Evolutionary conservation across 2,888 invertebrate species (phyloP), one percentile per base, ranked within the genome.

Genomic region (Fragum fragum): DNA sequence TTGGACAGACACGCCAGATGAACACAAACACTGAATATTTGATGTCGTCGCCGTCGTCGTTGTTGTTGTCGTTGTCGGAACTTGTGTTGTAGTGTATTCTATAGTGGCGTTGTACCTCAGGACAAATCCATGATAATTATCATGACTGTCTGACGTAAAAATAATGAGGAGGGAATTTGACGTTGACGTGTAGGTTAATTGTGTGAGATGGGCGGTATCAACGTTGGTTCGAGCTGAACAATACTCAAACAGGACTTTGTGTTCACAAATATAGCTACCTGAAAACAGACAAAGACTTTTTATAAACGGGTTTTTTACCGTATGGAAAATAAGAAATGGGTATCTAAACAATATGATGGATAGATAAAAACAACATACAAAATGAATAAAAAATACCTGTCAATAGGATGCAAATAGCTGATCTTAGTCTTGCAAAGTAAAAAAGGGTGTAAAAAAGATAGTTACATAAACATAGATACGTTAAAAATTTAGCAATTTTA

Each of bases 181-280:
- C 11, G 76, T 47, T 23, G 85, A 76, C 9, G 71, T 79, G 70
- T 81, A 79, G 7, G 73, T 42, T 6, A 76, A 59, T 16, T 61
- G 61, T 61, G 61, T 61, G 1, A 29, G 61, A 18, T 73, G 57
- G 11, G 78, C 76, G 26, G 52, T 63, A 23, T 61, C 47, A 1
- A 76, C 79, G 29, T 66, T 76, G 11, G 79, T 79, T 5, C 81
- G 73, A 0, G 55, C 28, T 7, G 81, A 57, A 61, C 85, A 85
- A 9, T 76, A 76, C 11, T 68, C 79, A 11, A 79, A 39, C 28
- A 85, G 39, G 16, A 68, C 71, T 2, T 72, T 52, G 29, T 81
- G 73, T 57, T 85, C 85, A 61, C 85, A 85, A 14, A 76, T 52
- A 26, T 79, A 77, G 26, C 72, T 72, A 1, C 85, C 85, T 85